Evolutionary conservation across 2,113 vertebrate genomes (phyloP).

Genomic region (Sprattus sprattus): DNA sequence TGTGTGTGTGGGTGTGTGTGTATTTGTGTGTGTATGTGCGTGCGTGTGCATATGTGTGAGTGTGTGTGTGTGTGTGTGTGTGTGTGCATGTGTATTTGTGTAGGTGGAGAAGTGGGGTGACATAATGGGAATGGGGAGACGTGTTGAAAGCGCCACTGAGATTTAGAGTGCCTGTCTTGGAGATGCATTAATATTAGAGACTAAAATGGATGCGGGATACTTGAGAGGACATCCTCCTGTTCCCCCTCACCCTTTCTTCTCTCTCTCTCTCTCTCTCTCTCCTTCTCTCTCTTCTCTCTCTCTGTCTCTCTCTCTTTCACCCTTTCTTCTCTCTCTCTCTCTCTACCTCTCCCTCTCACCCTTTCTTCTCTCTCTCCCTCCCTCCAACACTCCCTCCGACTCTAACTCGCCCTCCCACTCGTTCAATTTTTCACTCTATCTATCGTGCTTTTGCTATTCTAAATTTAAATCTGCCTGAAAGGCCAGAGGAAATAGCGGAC

Average conservation of each 20-base stretch:
- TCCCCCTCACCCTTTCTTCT: neutral
- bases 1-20: neutral
- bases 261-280: neutral
- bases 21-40: neutral
- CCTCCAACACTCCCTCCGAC: neutral
- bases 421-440: neutral
- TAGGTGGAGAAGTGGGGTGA: neutral
- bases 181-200: slow-evolving; percentile 47
- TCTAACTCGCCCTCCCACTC: neutral
- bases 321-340: neutral
- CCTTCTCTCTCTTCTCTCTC: neutral
- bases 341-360: neutral
- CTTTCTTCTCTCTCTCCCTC: neutral
- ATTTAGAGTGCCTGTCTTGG: slow-evolving; percentile 23
- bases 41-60: neutral
- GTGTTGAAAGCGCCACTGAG: neutral
- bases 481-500: slow-evolving; percentile 23
- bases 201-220: neutral
- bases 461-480: slow-evolving; percentile 34
- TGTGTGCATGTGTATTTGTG: neutral
- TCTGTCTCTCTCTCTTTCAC: neutral
- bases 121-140: neutral
- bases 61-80: neutral
- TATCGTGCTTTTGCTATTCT: neutral
- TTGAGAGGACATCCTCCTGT: slow-evolving; percentile 10